Evolutionary conservation across 2,888 invertebrate genomes (phyloP), one percentile per base, ranked within the genome.

Genomic region (Euproctis similis): DNA sequence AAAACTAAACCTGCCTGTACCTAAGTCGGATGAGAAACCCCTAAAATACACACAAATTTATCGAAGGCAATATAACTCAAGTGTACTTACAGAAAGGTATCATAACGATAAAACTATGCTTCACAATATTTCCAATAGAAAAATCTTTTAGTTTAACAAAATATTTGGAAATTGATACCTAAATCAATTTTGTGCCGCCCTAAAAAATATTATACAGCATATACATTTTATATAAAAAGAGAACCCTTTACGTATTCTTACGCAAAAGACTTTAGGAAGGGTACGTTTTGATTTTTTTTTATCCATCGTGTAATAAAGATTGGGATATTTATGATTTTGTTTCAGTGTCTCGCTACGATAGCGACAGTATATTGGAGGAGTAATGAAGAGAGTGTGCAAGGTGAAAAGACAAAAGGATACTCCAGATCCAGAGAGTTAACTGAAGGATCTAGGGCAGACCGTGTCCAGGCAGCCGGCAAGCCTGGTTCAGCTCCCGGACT

Each of bases 301-400:
- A n/a, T n/a, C n/a, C 20, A 8, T 21, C 6, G 26, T 27, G 27
- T 18, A 21, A 25, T 26, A 35, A 28, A 31, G 11, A 22, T 26
- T 26, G 23, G 24, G 12, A 20, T 34, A 28, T 30, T 1, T 24
- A 11, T 34, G 4, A 20, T 10, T 18, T 43, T 53, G 42, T 66
- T 72, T 11, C 75, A 88, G 88, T 95, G 95, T 84, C 87, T 94
- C 66, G 94, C 95, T 36, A 94, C 92, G 53, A 94, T 95, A 72
- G 93, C 92, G 31, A 92, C 92, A 18, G 90, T 95, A 23, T 95
- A 95, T 76, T 92, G 92, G 90, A 88, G 92, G 51, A 93, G 92
- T 68, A 94, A 95, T 75, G 95, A 95, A 70, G 93, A 94, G 68
- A 94, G 93, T 59, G 93, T 94, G 27, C 92, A 93, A 69, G 92